These are phyloP conservation scores for Amiota mariae DNA, from an alignment of 2,888 invertebrate species.

Conservation along the genomic window DNA sequence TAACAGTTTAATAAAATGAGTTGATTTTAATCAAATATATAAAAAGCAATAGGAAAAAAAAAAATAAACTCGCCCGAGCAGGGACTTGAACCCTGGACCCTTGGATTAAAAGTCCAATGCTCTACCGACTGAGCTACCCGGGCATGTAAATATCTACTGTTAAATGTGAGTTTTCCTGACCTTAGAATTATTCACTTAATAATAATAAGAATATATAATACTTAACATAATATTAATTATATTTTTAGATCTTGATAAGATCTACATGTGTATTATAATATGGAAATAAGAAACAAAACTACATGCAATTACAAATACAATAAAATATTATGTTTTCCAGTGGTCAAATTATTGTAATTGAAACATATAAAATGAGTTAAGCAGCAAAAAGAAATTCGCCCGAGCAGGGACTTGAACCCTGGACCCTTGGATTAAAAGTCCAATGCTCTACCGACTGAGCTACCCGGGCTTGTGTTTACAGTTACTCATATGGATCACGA, in stretches of 20 bases:
- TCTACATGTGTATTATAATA: too few relatives aligned
- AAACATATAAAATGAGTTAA: too few relatives aligned
- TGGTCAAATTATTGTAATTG: too few relatives aligned
- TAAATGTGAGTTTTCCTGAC: too few relatives aligned
- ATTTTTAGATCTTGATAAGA: too few relatives aligned
- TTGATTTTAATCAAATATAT: slow-evolving; percentile 32
- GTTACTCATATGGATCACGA: background rate
- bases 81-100: slow-evolving; percentile 75
- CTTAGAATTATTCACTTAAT: too few relatives aligned
- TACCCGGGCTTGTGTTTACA: slow-evolving; percentile 67
- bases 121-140: slow-evolving; percentile 75
- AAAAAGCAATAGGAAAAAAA: slow-evolving; percentile 37
- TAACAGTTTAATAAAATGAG: background rate
- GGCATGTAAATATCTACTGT: slow-evolving; percentile 48
- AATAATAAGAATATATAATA: too few relatives aligned
- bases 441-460: slow-evolving; percentile 75
- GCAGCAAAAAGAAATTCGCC: slow-evolving; percentile 58
- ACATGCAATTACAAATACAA: too few relatives aligned
- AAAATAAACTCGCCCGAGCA: slow-evolving; percentile 69
- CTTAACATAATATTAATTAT: too few relatives aligned
- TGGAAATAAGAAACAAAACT: too few relatives aligned
- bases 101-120: slow-evolving; percentile 75
- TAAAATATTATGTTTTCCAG: too few relatives aligned
- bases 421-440: slow-evolving; percentile 75
- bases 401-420: slow-evolving; percentile 74